Evolutionary conservation across 2,113 vertebrate genomes (phyloP), one percentile per base, ranked within the genome.

Genomic region (Ctenomys sociabilis): DNA sequence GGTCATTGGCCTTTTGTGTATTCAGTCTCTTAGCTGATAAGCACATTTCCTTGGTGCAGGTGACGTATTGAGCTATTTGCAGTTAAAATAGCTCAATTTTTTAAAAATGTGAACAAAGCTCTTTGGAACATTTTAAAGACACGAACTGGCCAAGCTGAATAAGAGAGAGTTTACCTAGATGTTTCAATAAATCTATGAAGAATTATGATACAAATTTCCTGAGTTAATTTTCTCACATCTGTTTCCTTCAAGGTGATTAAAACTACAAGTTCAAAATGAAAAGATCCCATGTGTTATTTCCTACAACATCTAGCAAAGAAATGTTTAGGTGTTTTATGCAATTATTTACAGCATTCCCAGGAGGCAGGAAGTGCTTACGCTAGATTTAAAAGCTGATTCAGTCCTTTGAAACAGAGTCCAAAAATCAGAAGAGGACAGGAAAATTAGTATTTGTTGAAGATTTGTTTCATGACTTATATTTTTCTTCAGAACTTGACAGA

Each of bases 181-280:
- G 17, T 66, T 94, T 90, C 72, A 88, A 37, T 86, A 96, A 85
- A 93, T 70, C 82, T 88, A 72, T 43, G 54, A 93, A 61, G 90
- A 83, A 89, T 90, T 43, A 64, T 91, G 88, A 88, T 68, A 83
- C 21, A 54, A 49, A 95, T 93, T 95, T 97, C 95, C 78, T 88
- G 91, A 96, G 81, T 26, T 94, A 94, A 28, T 54, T 92, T 94
- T 72, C 66, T 95, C 16, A 30, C 21, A 30, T 94, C 70, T 95
- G 91, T 91, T 92, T 96, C 19, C 73, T 86, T 91, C 49, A 89
- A 75, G 70, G 68, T 96, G 85, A 96, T 92, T 93, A 94, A 40
- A 97, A 88, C 26, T 95, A 82, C 80, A 90, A 85, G 85, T 96
- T 96, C 90, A 75, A 88, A 93, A 86, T 59, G 52, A 90, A 95